Base-by-base conservation (phyloP, 2,888 invertebrate species). In the Norana najaformis region DNA sequence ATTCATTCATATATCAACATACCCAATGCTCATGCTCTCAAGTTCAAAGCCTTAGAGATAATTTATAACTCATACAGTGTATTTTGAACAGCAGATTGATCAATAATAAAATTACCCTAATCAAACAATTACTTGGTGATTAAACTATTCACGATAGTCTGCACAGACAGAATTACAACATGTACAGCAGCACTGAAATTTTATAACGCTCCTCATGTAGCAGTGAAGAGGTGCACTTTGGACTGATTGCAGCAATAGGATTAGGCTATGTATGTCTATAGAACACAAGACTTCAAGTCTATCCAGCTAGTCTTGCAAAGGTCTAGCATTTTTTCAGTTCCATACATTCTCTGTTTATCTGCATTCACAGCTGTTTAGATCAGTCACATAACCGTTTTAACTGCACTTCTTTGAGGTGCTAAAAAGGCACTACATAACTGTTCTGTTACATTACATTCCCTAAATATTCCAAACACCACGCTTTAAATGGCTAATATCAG, bases 61-160 rank as follows among this genome's bases (percentile, higher is more conserved):
- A 69, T n/a, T 30, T n/a, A 69, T 69, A 69, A 69, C n/a, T 69
- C 69, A 69, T 69, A 69, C 30, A 30, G 11, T 13, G n/a, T 69
- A n/a, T 69, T 69, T 8, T 69, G n/a, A 69, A n/a, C 69, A 8
- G n/a, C 30, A 69, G n/a, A n/a, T n/a, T n/a, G n/a, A n/a, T 8
- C 30, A 8, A 8, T 16, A n/a, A n/a, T 69, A 8, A 69, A n/a
- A n/a, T 11, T 16, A 1, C 30, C 69, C 47, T 47, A 13, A n/a
- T 69, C 69, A 69, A 69, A 69, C n/a, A 69, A 69, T 69, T 69
- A n/a, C 69, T n/a, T n/a, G n/a, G 69, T 69, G 69, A 69, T n/a
- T 69, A n/a, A 69, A 69, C n/a, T n/a, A 69, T 69, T 69, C 69
- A 69, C 13, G 69, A 69, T 69, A 13, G 69, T n/a, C n/a, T 16